phyloP scores from a whole-genome alignment of 92 coral and sea anemone species.

The Epizoanthus ramosus region DNA sequence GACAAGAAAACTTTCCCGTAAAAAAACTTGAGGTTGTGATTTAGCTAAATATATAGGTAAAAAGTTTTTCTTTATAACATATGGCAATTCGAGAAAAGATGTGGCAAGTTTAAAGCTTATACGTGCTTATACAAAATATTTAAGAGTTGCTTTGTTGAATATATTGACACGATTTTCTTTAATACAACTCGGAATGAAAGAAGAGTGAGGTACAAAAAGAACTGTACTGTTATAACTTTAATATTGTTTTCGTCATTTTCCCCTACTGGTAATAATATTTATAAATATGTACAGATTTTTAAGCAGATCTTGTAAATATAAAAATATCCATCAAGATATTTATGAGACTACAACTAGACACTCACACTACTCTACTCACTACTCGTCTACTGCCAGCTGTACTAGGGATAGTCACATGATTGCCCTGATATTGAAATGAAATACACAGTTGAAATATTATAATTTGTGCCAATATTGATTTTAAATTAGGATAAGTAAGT shows the following conservation, averaged over 20 bases:
- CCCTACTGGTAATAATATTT: not conserved
- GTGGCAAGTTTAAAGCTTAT: not conserved
- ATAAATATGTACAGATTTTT: not conserved
- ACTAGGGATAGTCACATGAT: conserved; percentile 15
- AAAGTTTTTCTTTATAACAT: not conserved
- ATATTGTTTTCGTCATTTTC: too few relatives aligned
- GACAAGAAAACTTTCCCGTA: too few relatives aligned
- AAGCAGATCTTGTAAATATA: not conserved
- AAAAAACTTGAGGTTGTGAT: too few relatives aligned
- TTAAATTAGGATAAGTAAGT: too few relatives aligned
- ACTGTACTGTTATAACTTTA: too few relatives aligned
- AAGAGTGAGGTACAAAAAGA: too few relatives aligned
- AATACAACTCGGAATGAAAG: too few relatives aligned
- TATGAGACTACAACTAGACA: too few relatives aligned
- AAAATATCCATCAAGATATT: too few relatives aligned
- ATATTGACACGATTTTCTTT: not conserved
- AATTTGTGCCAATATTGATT: too few relatives aligned
- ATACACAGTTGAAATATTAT: not conserved
- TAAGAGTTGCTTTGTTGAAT: not conserved
- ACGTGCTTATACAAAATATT: not conserved
- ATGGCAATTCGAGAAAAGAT: not conserved
- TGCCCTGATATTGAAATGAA: not conserved
- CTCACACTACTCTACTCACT: too few relatives aligned
- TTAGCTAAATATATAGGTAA: not conserved
- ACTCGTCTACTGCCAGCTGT: too few relatives aligned